These are phyloP conservation scores for Agonopterix arenella DNA, from an alignment of 2,888 invertebrate species.

Conservation along the genomic window DNA sequence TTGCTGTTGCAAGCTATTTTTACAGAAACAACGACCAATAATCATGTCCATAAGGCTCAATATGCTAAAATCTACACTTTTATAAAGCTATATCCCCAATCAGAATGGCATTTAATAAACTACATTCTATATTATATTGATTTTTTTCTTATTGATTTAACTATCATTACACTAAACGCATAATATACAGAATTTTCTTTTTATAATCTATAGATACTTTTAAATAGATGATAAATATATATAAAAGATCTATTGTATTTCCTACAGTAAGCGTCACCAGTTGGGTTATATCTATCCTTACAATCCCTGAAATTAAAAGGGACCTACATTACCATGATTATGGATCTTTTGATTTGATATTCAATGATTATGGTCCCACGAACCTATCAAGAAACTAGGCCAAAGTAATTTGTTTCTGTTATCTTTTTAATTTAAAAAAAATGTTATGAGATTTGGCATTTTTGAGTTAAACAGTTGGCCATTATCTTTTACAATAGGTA, in stretches of 20 bases:
- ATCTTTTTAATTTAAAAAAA: neutral
- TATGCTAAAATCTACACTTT: constrained; percentile 45
- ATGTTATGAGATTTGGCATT: constrained; percentile 15
- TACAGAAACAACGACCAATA: constrained; percentile 37
- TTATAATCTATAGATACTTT: constrained; percentile 31
- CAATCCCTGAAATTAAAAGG: constrained; percentile 53
- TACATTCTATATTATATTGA: constrained; percentile 30
- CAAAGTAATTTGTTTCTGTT: constrained; percentile 25
- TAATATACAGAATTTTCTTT: constrained; percentile 61
- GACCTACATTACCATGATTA: constrained; percentile 60
- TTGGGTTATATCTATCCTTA: constrained; percentile 56
- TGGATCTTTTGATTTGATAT: constrained; percentile 61
- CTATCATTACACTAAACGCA: constrained; percentile 52
- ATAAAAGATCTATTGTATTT: constrained; percentile 62
- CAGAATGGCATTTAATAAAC: constrained; percentile 48
- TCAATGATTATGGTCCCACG: constrained; percentile 68
- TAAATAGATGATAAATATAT: constrained; percentile 60
- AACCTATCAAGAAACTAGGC: constrained; percentile 57
- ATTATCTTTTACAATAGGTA: neutral
- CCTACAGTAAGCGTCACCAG: constrained; percentile 72
- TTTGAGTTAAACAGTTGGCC: constrained; percentile 8
- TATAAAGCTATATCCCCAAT: constrained; percentile 83
- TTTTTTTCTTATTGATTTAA: neutral
- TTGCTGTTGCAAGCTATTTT: constrained; percentile 31
- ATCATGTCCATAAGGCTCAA: constrained; percentile 51